Conservation (phyloP, 2,888 invertebrate species). For the Hirtodrosophila duncani region DNA sequence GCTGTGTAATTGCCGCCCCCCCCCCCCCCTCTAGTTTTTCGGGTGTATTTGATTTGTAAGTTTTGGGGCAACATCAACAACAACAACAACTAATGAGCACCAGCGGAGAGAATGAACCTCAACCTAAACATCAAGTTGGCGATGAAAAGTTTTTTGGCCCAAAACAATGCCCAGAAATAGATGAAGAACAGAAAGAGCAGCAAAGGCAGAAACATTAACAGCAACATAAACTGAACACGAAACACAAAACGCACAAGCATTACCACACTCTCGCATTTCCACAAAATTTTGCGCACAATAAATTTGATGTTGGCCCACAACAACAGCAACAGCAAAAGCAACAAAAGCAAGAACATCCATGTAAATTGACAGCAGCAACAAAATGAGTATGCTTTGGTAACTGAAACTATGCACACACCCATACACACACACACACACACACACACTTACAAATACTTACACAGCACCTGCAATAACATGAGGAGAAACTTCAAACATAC, state of each 20-base stretch:
- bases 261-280: slow-evolving; percentile 1
- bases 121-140: too few relatives aligned
- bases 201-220: slow-evolving; percentile 19
- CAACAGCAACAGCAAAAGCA: slow-evolving; percentile 24
- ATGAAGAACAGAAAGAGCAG: too few relatives aligned
- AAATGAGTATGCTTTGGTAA: slow-evolving; percentile 16
- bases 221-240: too few relatives aligned
- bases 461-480: slow-evolving; percentile 61
- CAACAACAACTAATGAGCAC: slow-evolving; percentile 50
- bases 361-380: slow-evolving; percentile 35
- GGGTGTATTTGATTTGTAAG: slow-evolving; percentile 5
- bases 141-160: too few relatives aligned
- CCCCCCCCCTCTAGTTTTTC: slow-evolving; percentile 10
- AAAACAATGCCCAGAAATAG: too few relatives aligned
- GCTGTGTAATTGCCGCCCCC: slow-evolving; percentile 19
- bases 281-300: slow-evolving; percentile 50
- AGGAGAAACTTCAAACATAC: slow-evolving; percentile 18
- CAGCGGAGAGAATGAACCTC: slow-evolving; percentile 50
- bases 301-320: slow-evolving; percentile 53
- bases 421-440: too few relatives aligned
- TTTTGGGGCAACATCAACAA: slow-evolving; percentile 36
- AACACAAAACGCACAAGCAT: slow-evolving; percentile 30
- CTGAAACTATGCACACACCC: slow-evolving; percentile 55
- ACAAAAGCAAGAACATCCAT: slow-evolving; percentile 20
- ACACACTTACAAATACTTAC: too few relatives aligned